These are phyloP conservation scores for Thunnus albacares DNA, from an alignment of 2,797 vertebrate species.

Conservation along the genomic window DNA sequence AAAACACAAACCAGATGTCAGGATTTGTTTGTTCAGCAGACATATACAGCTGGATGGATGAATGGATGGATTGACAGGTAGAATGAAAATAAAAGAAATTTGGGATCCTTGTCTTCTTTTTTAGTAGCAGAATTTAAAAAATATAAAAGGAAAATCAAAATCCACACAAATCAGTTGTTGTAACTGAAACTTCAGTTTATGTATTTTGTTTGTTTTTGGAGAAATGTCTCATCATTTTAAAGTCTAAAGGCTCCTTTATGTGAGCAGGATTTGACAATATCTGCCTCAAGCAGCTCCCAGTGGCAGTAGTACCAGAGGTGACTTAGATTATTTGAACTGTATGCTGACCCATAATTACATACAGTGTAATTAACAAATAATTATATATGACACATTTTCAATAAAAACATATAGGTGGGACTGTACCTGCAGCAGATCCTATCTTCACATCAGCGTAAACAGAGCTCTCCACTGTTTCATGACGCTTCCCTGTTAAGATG, in stretches of 20 bases:
- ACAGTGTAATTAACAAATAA: neutral
- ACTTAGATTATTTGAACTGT: neutral
- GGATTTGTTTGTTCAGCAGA: too few species aligned
- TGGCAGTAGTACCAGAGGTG: neutral
- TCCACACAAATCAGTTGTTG: too few species aligned
- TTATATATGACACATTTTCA: neutral
- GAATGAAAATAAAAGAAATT: too few species aligned
- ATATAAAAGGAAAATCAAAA: too few species aligned
- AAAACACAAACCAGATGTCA: too few species aligned
- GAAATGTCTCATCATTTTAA: too few species aligned
- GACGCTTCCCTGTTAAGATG: neutral
- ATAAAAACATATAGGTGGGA: neutral
- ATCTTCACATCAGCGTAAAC: constrained; percentile 13
- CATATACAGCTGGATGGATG: too few species aligned
- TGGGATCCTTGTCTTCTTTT: too few species aligned
- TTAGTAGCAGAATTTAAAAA: too few species aligned
- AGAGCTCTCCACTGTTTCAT: neutral
- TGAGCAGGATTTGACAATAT: neutral
- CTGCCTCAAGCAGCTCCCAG: neutral
- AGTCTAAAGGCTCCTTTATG: neutral
- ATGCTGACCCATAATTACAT: neutral
- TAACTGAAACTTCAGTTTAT: too few species aligned
- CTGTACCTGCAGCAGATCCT: constrained; percentile 4
- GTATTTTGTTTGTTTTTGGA: neutral
- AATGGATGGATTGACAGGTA: too few species aligned